Evolutionary conservation across 2,888 invertebrate species (phyloP), one percentile per base, ranked within the genome.

Genomic region (Microdon myrmicae): DNA sequence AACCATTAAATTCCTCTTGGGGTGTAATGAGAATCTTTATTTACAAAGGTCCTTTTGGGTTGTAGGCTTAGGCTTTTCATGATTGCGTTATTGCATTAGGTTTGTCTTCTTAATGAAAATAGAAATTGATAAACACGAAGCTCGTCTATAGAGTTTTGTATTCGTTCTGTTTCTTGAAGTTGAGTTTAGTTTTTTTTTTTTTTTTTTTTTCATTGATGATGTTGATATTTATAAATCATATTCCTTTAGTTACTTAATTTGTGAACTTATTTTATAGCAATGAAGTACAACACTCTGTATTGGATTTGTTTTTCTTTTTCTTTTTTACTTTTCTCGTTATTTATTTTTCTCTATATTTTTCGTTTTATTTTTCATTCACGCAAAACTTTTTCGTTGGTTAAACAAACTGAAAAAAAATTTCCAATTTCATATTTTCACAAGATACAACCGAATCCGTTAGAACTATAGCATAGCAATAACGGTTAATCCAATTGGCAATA

Each of bases 101-200:
- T n/a, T 10, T 39, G 25, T 17, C 2, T 26, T 39, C 28, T 7
- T 34, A 35, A 26, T 25, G 37, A 44, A 19, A 41, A 44, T 22
- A 49, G 56, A 61, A n/a, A n/a, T n/a, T n/a, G n/a, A n/a, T n/a
- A n/a, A n/a, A 61, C 51, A 58, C 47, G 49, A 51, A 53, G 47
- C 51, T 64, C 58, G 51, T 64, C 51, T 56, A 58, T 56, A 53
- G 56, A n/a, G n/a, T 41, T 64, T 58, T 64, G 51, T 43, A n/a
- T n/a, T n/a, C n/a, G n/a, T n/a, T n/a, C n/a, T n/a, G n/a, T n/a
- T 31, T 17, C 41, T 5, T 35, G 26, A 23, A 49, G 67, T 71
- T 69, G 67, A 69, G 72, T 69, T 72, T 68, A 68, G 68, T 59
- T 60, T 68, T 73, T 72, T 74, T 73, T 68, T 68, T 66, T 68